Base-by-base conservation (phyloP, 1,140 invertebrate species). In the Eufriesea mexicana region DNA sequence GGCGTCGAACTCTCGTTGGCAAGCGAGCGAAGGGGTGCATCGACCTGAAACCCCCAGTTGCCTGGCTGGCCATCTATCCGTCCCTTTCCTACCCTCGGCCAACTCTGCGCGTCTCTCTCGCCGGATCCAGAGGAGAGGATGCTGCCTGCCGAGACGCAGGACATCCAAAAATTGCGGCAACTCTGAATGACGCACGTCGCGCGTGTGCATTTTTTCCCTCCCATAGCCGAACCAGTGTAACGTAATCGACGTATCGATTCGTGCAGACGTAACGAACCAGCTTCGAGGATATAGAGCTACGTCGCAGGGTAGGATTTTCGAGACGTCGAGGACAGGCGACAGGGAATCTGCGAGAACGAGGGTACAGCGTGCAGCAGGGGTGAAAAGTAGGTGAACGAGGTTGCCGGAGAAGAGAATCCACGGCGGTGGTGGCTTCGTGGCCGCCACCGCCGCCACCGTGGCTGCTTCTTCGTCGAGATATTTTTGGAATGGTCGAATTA, bases 1-100 rank as follows among this genome's bases (percentile, higher is more conserved):
- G 91, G 87, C 92, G 89, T 91, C 92, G 92, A 93, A 94, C 93
- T 84, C 86, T 71, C 81, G 87, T 87, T 88, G 86, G 86, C 72
- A 76, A 88, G 82, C 75, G 68, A 86, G 85, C 79, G 86, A 89
- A 84, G 84, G 86, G 87, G 93, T 92, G 92, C 91, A 93, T 92
- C 92, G 92, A 92, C 92, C 93, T 92, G 90, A 92, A 93, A 92
- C 80, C 91, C 90, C 73, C 88, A 91, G 90, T 92, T 91, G 89
- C 91, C 89, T 89, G 80, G 66, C 77, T 74, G 62, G 84, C 61
- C 71, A 61, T 66, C 74, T 79, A 10, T 70, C 55, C 66, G 18
- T 86, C 83, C 74, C 49, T 77, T 57, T 59, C 66, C 77, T 66
- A 62, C 62, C 23, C 47, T 42, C 20, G 57, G 10, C 2, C 62